Evolutionary conservation across 1,140 invertebrate species (phyloP), one percentile per base, ranked within the genome.

Genomic region (Triops cancriformis): DNA sequence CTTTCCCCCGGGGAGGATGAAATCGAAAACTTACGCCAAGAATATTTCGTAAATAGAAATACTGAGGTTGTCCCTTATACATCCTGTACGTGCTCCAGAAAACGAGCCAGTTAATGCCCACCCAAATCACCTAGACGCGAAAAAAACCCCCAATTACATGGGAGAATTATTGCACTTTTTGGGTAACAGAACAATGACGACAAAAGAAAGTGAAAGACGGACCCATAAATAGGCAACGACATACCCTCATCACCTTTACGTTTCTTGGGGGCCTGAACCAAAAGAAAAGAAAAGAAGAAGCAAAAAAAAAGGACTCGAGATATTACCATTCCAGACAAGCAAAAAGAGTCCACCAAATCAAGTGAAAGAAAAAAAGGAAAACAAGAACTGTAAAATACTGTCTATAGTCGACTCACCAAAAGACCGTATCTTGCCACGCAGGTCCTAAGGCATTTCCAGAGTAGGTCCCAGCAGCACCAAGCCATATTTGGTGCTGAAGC

Each of bases 71-170:
- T 27, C 77, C 77, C 51, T 78, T 78, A 45, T 78, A 78, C 27
- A 78, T 28, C 14, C 73, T 72, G 41, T 78, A 78, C 42, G 77
- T 78, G 72, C 74, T 74, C 77, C 77, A 78, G 73, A 78, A 78
- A 74, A 78, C 28, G 31, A 73, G 26, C 23, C 72, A 73, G 73
- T 78, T 78, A n/a, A 78, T 41, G 12, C 42, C n/a, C 45, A 73
- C 14, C 77, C 77, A 78, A 23, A 78, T 64, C 26, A 64, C 37
- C 75, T 76, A 64, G 51, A 64, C 51, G 18, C 51, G 23, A 64
- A 23, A 64, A 64, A 64, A 7, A n/a, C n/a, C n/a, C 31, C 31
- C 2, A 64, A 23, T n/a, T 64, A n/a, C 23, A 64, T 64, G 10
- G 14, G n/a, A 64, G n/a, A 6, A 64, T 64, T 10, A 64, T 64